Evolutionary conservation across 2,113 vertebrate genomes (phyloP).

Genomic region (Chaenocephalus aceratus): DNA sequence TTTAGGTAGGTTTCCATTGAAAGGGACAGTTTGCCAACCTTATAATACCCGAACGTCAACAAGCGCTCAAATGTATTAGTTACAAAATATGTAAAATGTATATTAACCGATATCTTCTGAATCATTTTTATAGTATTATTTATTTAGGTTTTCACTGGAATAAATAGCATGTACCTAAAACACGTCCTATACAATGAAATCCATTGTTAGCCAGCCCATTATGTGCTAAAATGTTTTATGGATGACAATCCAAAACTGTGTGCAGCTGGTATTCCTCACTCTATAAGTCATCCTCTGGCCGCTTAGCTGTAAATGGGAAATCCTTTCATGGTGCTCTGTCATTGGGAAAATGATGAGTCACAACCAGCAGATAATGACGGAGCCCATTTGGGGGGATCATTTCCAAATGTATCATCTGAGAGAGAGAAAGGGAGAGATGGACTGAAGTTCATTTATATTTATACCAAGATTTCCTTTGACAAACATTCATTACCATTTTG

Average conservation of each 20-base stretch:
- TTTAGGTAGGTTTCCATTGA: no score
- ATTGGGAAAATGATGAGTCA: constrained; percentile 62
- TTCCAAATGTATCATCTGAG: constrained; percentile 43
- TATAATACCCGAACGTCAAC: no score
- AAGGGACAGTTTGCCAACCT: no score
- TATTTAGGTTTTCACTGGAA: not conserved
- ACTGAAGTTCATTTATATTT: constrained; percentile 32
- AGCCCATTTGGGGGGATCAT: constrained; percentile 55
- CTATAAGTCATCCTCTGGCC: constrained; percentile 38
- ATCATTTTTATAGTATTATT: no score
- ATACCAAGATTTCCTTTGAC: constrained; percentile 21
- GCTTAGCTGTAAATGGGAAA: constrained; percentile 38
- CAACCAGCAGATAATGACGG: constrained; percentile 61
- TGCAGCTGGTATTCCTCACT: constrained; percentile 23
- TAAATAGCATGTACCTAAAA: not conserved
- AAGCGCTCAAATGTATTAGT: no score
- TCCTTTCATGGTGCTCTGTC: constrained; percentile 44
- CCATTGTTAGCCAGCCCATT: constrained; percentile 4
- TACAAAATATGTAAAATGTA: no score
- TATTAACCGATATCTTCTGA: no score
- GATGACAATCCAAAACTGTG: constrained; percentile 39
- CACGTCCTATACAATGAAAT: constrained; percentile 2
- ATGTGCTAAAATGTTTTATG: constrained; percentile 22
- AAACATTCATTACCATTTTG: constrained; percentile 28
- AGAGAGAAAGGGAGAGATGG: not conserved